Evolutionary conservation across 2,888 invertebrate genomes (phyloP).

Genomic region (Temnothorax unifasciatus): DNA sequence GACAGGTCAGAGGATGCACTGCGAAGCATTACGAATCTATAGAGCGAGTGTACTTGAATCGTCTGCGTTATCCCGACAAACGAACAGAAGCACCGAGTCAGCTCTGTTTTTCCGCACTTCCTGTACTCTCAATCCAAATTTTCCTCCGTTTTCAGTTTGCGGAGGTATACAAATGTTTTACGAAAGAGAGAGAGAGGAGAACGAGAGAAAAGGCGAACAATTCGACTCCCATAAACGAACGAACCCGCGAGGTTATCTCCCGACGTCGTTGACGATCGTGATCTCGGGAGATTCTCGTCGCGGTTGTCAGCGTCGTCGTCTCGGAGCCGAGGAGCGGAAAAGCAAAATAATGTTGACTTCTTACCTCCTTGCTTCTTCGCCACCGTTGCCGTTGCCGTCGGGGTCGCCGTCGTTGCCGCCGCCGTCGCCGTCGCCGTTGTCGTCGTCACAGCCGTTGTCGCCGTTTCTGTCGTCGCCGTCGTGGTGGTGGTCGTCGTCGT

Average conservation of each 20-base stretch:
- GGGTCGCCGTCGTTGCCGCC: background rate
- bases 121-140: background rate
- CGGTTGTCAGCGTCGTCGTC: background rate
- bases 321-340: background rate
- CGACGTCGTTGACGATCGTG: background rate
- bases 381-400: background rate
- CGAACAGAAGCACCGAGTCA: background rate
- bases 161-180: background rate
- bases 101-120: background rate
- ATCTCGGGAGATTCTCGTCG: background rate
- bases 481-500: background rate
- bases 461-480: background rate
- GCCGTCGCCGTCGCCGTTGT: background rate
- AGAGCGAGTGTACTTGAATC: too few relatives aligned
- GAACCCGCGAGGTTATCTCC: slow-evolving; percentile 7
- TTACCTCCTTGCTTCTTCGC: slow-evolving; percentile 32
- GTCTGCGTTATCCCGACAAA: background rate
- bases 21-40: too few relatives aligned
- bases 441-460: background rate
- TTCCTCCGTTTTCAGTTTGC: background rate
- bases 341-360: background rate
- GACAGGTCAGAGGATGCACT: too few relatives aligned
- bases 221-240: too few relatives aligned
- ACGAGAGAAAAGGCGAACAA: background rate
- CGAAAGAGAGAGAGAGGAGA: too few relatives aligned